Percentiles rank a stretch among this genome's conserved stretches.
These are phyloP conservation scores for Rhinopithecus roxellana DNA, from an alignment of 2,113 vertebrate species.

Conservation along the genomic window DNA sequence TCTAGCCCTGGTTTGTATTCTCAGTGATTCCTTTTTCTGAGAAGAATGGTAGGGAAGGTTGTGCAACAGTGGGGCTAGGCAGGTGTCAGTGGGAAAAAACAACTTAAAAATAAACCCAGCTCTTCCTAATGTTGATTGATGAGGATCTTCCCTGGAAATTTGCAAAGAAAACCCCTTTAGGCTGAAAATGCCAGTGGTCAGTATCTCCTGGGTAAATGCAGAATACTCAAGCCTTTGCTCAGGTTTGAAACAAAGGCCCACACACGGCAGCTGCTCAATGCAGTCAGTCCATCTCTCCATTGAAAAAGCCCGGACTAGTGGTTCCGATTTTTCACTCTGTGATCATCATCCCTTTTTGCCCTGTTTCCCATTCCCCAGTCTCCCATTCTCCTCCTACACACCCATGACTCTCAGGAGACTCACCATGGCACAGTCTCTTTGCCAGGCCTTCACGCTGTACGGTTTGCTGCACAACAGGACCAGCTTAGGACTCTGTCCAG, in stretches of 20 bases:
- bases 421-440: background rate
- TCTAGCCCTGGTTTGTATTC: background rate
- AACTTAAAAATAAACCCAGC: background rate
- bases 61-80: too few species aligned
- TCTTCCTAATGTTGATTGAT: background rate
- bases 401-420: rapidly evolving
- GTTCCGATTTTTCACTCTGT: background rate
- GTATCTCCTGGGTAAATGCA: background rate
- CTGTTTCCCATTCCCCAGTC: background rate
- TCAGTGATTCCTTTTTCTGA: background rate
- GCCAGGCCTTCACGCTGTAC: rapidly evolving
- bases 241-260: background rate
- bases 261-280: background rate
- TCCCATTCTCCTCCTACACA: background rate
- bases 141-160: background rate
- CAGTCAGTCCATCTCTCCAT: rapidly evolving
- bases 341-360: background rate
- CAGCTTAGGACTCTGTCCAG: background rate
- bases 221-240: background rate
- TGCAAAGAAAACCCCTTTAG: background rate
- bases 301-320: background rate
- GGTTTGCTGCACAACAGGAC: background rate
- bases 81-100: background rate
- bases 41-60: background rate
- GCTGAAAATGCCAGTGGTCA: background rate